Evolutionary conservation across 2,797 vertebrate genomes (phyloP), one percentile per base, ranked within the genome.

Genomic region (Adrianichthys oophorus): DNA sequence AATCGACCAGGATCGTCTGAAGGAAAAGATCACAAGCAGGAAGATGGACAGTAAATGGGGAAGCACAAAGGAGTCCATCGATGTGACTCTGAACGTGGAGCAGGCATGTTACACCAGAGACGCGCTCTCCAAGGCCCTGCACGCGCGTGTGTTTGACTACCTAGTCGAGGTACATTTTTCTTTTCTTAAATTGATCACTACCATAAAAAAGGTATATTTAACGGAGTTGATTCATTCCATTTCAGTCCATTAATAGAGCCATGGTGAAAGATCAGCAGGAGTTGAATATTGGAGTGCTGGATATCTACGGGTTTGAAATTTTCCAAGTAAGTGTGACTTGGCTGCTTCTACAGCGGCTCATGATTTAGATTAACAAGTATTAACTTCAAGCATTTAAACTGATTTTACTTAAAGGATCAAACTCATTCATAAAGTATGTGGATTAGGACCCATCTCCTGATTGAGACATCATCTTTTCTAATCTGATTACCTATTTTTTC

Each of bases 41-140:
- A 97, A 98, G 90, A 99, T 99, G 96, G 97, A 99, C 70, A 96
- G 98, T 90, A 97, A 94, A 80, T 99, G 98, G 98, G 98, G 98
- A 4, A 98, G 90, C 48, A 93, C 96, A 18, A 86, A 94, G 0
- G 98, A 99, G 85, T 96, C 95, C 29, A 99, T 99, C n/a, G 87
- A 98, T 0, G 98, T 99, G 77, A 99, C 98, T 0, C 92, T 99
- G 50, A 99, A 99, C 0, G 97, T 98, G 84, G 98, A 99, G 74
- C 98, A 99, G 79, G 96, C 98, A 14, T 96, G 93, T 72, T 96
- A 99, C 85, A 99, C 96, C 0, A 92, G 97, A 7, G 98, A 99
- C 0, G 98, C 98, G 0, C 92, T 99, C 17, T 90, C 97, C 80
- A 99, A 99, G 85, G 96, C 97, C 12, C 92, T 99, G 74, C 97